A percentile compares a stretch with the other conserved stretches of the same genome.
Conservation (phyloP, 1,140 invertebrate genomes). For the Lepidurus arcticus region DNA sequence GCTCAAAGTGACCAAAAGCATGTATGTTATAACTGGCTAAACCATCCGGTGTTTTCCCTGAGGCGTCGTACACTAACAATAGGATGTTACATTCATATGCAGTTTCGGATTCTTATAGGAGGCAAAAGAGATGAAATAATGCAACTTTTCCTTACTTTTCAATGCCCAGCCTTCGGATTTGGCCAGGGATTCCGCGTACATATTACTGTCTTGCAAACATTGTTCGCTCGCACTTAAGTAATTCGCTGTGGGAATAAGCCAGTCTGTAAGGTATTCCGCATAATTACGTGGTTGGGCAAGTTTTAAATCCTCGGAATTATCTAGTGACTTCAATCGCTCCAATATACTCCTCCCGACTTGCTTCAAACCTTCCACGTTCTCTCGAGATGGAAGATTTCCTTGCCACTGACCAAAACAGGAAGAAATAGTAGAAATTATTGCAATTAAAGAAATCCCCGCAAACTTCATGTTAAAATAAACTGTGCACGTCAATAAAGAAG, state of each 20-base stretch:
- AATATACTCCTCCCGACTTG: no score
- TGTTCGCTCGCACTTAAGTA: not conserved
- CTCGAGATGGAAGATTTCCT: no score
- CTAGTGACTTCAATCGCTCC: no score
- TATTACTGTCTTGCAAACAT: not conserved
- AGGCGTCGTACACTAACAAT: slow-evolving; percentile 29
- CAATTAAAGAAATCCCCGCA: no score
- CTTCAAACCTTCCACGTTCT: no score
- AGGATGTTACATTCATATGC: not conserved
- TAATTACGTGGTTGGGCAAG: no score
- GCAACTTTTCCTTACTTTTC: not conserved
- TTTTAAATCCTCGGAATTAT: no score
- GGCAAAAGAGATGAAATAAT: no score
- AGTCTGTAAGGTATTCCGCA: not conserved
- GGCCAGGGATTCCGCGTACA: not conserved
- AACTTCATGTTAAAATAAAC: no score
- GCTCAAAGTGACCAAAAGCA: slow-evolving; percentile 29
- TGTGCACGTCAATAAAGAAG: no score
- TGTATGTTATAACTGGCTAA: slow-evolving; percentile 27
- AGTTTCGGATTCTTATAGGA: not conserved
- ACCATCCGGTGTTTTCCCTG: slow-evolving; percentile 28
- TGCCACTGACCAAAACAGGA: no score
- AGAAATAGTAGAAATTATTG: no score
- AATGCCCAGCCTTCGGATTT: not conserved
- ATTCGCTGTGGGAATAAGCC: not conserved